These are phyloP conservation scores for Bubo blakistoni DNA, from an alignment of 2,113 vertebrate genomes.

Conservation along the genomic window DNA sequence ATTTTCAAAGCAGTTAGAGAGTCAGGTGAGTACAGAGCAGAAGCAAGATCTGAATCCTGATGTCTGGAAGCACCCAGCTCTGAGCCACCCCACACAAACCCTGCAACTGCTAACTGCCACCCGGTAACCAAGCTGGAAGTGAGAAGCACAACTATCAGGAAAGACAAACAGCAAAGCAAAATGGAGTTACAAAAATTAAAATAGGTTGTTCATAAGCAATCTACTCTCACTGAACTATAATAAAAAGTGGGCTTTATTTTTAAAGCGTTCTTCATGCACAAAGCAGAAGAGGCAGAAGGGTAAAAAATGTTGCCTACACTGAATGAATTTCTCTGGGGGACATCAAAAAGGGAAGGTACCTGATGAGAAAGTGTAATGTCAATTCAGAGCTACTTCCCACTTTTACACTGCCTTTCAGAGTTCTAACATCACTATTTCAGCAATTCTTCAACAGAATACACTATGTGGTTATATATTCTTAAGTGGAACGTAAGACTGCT, in stretches of 20 bases:
- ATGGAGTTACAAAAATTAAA: not conserved
- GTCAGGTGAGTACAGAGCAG: not conserved
- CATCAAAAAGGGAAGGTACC: not conserved
- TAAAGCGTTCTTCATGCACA: not conserved
- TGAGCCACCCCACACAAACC: not conserved
- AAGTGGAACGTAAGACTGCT: not conserved
- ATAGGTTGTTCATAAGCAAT: not conserved
- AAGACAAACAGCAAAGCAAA: not conserved
- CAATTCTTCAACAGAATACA: not conserved
- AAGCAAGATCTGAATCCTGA: not conserved
- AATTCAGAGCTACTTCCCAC: not conserved
- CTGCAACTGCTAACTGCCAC: not conserved
- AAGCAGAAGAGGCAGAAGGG: not conserved
- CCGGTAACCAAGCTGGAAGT: not conserved
- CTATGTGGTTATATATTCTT: not conserved
- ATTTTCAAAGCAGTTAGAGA: not conserved
- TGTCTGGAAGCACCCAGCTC: not conserved
- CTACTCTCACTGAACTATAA: not conserved
- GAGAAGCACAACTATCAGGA: not conserved
- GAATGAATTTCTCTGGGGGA: not conserved
- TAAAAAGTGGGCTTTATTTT: not conserved
- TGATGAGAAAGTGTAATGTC: not conserved
- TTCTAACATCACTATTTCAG: not conserved
- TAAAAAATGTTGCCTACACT: not conserved
- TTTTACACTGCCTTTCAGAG: not conserved